Conservation (phyloP, 2,113 vertebrate species). For the Leptocoma aspasia region DNA sequence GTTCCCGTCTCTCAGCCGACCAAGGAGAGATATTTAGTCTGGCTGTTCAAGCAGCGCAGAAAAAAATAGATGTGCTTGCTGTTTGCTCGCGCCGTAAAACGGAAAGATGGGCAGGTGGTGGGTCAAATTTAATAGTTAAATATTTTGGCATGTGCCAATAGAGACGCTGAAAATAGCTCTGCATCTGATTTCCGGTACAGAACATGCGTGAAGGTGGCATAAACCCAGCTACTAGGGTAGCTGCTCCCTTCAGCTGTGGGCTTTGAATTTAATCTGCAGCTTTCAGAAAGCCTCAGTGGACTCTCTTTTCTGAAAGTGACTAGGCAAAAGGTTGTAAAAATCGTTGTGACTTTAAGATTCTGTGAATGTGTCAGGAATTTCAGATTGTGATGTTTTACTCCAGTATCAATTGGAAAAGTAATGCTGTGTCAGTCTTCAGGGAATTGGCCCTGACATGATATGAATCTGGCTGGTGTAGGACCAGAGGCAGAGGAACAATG, state of each 20-base stretch:
- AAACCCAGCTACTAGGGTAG: neutral
- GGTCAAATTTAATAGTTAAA: constrained; percentile 21
- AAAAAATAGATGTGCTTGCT: neutral
- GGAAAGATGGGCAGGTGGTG: neutral
- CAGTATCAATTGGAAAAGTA: neutral
- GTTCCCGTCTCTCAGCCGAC: neutral
- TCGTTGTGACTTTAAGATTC: neutral
- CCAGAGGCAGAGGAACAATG: neutral
- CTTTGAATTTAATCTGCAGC: neutral
- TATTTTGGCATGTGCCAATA: constrained; percentile 4
- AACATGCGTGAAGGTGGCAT: neutral
- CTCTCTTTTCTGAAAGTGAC: neutral
- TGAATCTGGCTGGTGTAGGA: neutral
- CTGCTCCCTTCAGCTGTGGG: neutral
- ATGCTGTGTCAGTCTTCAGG: constrained; percentile 42
- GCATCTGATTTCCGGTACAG: neutral
- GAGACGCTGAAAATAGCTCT: constrained; percentile 35
- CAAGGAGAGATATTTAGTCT: accelerated
- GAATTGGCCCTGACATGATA: neutral
- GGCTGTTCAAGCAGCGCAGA: neutral
- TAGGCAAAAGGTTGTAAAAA: neutral
- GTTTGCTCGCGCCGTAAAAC: neutral
- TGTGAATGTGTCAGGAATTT: neutral
- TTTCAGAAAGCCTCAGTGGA: neutral
- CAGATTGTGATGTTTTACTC: neutral